A percentile compares a stretch with the other conserved stretches of the same genome.
Evolutionary conservation across 2,888 invertebrate species (phyloP).

Genomic region (Lagria hirta): DNA sequence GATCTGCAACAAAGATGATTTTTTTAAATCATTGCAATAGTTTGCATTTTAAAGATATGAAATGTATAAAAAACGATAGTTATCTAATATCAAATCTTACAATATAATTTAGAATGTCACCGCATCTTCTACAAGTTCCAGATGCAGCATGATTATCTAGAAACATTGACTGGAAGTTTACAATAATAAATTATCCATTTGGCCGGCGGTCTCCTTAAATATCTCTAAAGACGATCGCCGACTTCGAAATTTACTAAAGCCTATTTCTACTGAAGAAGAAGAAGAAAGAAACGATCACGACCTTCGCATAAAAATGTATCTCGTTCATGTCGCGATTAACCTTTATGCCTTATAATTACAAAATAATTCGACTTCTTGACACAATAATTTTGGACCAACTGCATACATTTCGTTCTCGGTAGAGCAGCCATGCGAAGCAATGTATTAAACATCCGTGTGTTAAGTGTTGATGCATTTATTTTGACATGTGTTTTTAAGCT

Average conservation of each 20-base stretch:
- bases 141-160: conserved; percentile 41
- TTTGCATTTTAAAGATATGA: no score
- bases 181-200: conserved; percentile 43
- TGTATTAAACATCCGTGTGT: conserved; percentile 25
- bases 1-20: no score
- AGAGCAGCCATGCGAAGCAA: conserved; percentile 29
- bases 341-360: no score
- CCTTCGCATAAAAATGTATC: conserved; percentile 15
- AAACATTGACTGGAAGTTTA: conserved; percentile 41
- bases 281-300: neutral
- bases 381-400: no score
- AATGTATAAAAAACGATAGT: no score
- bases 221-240: conserved; percentile 45
- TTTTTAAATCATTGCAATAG: no score
- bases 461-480: conserved; percentile 24
- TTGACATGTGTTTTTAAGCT: conserved; percentile 19
- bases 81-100: conserved; percentile 19
- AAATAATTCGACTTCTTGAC: no score
- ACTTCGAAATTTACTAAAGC: conserved; percentile 44
- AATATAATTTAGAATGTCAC: conserved; percentile 27
- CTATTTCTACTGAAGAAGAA: conserved; percentile 32
- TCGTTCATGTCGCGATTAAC: no score
- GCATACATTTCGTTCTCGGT: conserved; percentile 28
- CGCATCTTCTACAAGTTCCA: conserved; percentile 28
- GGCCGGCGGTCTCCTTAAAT: conserved; percentile 41